Evolutionary conservation across 2,113 vertebrate species (phyloP), one percentile per base, ranked within the genome.

Genomic region (Murina feae): DNA sequence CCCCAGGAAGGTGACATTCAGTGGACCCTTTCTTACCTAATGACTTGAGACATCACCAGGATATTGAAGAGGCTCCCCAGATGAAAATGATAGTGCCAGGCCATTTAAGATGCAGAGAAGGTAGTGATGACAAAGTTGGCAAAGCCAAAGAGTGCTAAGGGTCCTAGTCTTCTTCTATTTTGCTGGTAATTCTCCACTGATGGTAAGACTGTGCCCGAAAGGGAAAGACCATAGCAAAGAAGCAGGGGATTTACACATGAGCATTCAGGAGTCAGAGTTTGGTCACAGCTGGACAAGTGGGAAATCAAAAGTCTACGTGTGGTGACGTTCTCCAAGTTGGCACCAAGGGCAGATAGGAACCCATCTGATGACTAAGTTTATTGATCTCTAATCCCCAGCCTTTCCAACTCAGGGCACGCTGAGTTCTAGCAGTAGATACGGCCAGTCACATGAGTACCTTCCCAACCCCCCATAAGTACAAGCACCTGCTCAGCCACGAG

Each of bases 391-490:
- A 96, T 97, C 97, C 96, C 97, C 63, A 96, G 97, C 96, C 97
- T 94, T 97, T 98, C 97, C 97, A 95, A 98, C 96, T 93, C 93
- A 94, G 97, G 98, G 98, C 97, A 96, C 97, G 97, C 98, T 98
- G 86, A 86, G 93, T 96, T 98, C 97, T 98, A 98, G 97, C 97
- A 97, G 93, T 10, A 51, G 96, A 93, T 28, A 93, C 98, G 98
- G 98, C 98, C 99, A 98, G 98, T 99, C 98, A 98, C 97, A 97
- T 98, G 98, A 98, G 98, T 98, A 98, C 96, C 97, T 98, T 98
- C 98, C 98, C 98, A 98, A 98, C 97, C 63, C 21, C 23, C 98
- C 98, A 98, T 98, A 98, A 98, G 97, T 84, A 95, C 95, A 98
- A 98, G 97, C 91, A 97, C 97, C 98, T 98, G 98, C 98, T 98